Evolutionary conservation across 92 coral and sea anemone species (phyloP), one percentile per base, ranked within the genome.

Genomic region (Muricea muricata): DNA sequence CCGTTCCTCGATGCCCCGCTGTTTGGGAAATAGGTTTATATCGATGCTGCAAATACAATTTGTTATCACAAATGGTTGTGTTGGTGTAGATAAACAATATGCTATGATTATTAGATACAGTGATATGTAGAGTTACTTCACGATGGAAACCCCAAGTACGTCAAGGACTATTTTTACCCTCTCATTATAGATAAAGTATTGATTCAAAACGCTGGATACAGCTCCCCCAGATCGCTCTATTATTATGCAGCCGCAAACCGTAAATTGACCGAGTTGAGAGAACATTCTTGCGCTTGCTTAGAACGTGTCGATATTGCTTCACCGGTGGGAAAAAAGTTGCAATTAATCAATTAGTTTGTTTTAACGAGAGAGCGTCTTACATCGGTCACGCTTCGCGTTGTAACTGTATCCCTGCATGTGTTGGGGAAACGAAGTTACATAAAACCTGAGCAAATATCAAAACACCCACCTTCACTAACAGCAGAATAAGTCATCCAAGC

Each of bases 371-470:
- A 57, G 83, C 55, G 58, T 63, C 34, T 28, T 63, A 28, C 33
- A 75, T 37, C 34, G 45, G 69, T 58, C 71, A 37, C 71, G 83
- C 83, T 78, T 78, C 71, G 47, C 42, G 50, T 78, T 78, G 83
- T 78, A 78, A 78, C 71, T 78, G 83, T 78, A 78, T 56, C 83
- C 12, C 66, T 25, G 71, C 71, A 28, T 58, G 83, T 78, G 69
- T 47, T 31, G 40, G n/a, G n/a, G 20, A 24, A 58, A 47, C 6
- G 1, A 30, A 28, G 58, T 78, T 25, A 75, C 65, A 78, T 55
- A 78, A 78, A 75, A 75, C 80, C 32, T 47, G 23, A 73, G 60
- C 79, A 29, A 32, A 75, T 46, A 56, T 57, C 50, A 78, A 78
- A 56, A 78, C 83, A 78, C 83, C 46, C 20, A 78, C 83, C 68